Base-by-base conservation (phyloP, 2,797 vertebrate genomes). In the Allobates femoralis region DNA sequence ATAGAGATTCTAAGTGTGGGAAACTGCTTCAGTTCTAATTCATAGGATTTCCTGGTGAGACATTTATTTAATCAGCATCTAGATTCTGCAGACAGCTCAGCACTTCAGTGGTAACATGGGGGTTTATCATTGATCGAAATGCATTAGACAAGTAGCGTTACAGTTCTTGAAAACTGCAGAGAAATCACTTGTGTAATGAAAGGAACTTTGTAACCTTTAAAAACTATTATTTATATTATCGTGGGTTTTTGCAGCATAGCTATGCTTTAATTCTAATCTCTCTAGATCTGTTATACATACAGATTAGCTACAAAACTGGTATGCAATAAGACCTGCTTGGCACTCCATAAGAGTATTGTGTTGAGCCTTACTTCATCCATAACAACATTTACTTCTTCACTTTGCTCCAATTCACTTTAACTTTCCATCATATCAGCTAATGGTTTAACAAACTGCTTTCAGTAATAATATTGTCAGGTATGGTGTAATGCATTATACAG, bases 21-120 rank as follows among this genome's bases (percentile, higher is more conserved):
- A 85, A 64, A 51, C 28, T 34, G 46, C 62, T 85, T 11, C 41
- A 0, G 41, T 46, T 55, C n/a, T 78, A 78, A 78, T 77, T 32
- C 77, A 73, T 32, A 62, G 67, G 84, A 71, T 79, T 85, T 79
- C 84, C 77, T 80, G 64, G 53, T 80, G 84, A 79, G 66, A 50
- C 84, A 85, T 85, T 85, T 85, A 85, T 79, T 85, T 85, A 69
- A 69, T 79, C 84, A 79, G 76, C 67, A 79, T 85, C 84, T 85
- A 85, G 62, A 85, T 85, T 71, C 75, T 85, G 75, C 75, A 78
- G 76, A 85, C 75, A 85, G 76, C 75, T 79, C 64, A 85, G 84
- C 77, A 80, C 84, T 80, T 85, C 84, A 80, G 30, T 71, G 56
- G 77, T 79, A 80, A 85, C 64, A 85, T 66, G 55, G 84, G 74